phyloP scores from a whole-genome alignment of 1,140 invertebrate species.

The Drosophila micromelanica region DNA sequence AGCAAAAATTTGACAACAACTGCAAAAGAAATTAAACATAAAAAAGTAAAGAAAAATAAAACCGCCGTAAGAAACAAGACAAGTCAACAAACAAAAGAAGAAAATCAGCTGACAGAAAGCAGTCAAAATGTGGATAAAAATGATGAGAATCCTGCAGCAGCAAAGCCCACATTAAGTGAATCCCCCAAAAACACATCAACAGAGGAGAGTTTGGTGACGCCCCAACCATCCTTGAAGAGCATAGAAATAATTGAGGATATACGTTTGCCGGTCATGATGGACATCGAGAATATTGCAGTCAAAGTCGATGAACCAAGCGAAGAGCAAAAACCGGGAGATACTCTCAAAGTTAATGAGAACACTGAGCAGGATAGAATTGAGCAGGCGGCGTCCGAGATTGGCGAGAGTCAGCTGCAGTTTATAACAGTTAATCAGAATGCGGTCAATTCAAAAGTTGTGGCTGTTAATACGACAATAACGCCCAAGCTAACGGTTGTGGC shows the following conservation, averaged over 20 bases:
- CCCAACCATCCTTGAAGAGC: neutral
- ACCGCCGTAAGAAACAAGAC: too few relatives aligned
- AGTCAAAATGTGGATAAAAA: neutral
- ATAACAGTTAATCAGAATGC: neutral
- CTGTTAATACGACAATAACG: constrained; percentile 5
- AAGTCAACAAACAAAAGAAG: neutral
- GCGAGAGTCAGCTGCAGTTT: neutral
- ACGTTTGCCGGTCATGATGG: constrained; percentile 46
- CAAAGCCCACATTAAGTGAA: neutral
- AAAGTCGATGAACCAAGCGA: constrained; percentile 32
- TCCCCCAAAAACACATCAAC: neutral
- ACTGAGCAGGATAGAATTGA: neutral
- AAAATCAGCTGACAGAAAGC: neutral
- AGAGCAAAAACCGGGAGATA: neutral
- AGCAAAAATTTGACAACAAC: neutral
- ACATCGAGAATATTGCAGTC: constrained; percentile 58
- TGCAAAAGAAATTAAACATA: neutral
- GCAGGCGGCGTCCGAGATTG: neutral
- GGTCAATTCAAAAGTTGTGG: neutral
- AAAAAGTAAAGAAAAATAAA: neutral
- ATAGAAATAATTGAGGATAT: constrained; percentile 65
- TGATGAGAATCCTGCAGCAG: neutral
- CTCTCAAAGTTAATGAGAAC: neutral
- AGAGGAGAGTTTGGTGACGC: constrained; percentile 1
- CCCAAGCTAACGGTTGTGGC: neutral